Percentiles rank a stretch among this genome's conserved stretches.
These are phyloP conservation scores for Incurvaria masculella DNA, from an alignment of 2,888 invertebrate species.

Conservation along the genomic window DNA sequence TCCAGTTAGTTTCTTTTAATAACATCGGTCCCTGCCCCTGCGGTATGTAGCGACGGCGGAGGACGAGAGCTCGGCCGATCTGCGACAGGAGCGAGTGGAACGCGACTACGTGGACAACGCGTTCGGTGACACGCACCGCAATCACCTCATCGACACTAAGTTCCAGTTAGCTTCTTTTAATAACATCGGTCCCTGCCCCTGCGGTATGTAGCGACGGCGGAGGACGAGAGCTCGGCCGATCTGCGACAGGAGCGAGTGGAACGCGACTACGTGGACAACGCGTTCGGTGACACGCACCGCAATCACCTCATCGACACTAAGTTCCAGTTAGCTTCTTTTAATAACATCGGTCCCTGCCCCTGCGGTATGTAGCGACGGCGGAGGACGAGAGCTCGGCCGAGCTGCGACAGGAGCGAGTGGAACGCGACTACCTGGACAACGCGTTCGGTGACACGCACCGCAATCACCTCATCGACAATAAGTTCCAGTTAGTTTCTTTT, in stretches of 20 bases:
- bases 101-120: slow-evolving; percentile 57
- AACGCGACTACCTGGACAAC: slow-evolving; percentile 58
- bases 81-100: slow-evolving; percentile 47
- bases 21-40: too few relatives aligned
- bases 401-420: slow-evolving; percentile 45
- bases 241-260: slow-evolving; percentile 48
- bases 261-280: slow-evolving; percentile 56
- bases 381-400: slow-evolving; percentile 65
- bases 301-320: slow-evolving; percentile 41
- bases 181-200: too few relatives aligned
- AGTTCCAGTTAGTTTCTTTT: slow-evolving; percentile 25
- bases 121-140: slow-evolving; percentile 42
- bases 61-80: slow-evolving; percentile 59
- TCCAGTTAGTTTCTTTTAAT: slow-evolving; percentile 20
- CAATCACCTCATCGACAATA: slow-evolving; percentile 40
- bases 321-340: slow-evolving; percentile 24
- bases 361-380: too few relatives aligned
- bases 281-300: slow-evolving; percentile 41
- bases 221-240: slow-evolving; percentile 62
- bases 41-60: too few relatives aligned
- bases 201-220: too few relatives aligned
- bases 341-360: too few relatives aligned
- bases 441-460: slow-evolving; percentile 42
- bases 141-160: slow-evolving; percentile 39
- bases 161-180: slow-evolving; percentile 23